Percentiles rank a stretch among this genome's conserved stretches.
Conservation (phyloP, 53 echinoderm and acorn worm species). For the Patiria pectinifera region DNA sequence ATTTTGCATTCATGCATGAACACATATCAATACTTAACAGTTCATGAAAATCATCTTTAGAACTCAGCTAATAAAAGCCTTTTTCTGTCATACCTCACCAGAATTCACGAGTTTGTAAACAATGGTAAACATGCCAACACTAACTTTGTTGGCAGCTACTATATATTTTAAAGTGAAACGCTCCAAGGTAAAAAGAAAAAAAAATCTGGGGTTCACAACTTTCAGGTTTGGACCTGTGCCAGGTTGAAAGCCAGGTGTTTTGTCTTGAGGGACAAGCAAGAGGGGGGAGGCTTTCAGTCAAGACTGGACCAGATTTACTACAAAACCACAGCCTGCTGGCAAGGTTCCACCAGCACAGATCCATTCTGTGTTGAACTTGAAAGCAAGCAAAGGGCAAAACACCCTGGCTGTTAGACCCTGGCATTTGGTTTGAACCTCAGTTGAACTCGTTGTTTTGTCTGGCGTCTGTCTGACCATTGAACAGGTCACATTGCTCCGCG, state of each 20-base stretch:
- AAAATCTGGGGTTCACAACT: not conserved
- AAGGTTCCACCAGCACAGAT: not conserved
- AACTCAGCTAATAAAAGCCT: not conserved
- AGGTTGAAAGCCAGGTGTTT: not conserved
- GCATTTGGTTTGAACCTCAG: slow-evolving; percentile 30
- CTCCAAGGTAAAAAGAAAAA: not conserved
- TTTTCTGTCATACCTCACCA: not conserved
- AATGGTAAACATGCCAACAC: slow-evolving; percentile 26
- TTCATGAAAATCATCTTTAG: not conserved
- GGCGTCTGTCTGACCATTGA: slow-evolving; percentile 38
- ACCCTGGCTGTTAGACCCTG: not conserved
- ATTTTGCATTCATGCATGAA: not conserved
- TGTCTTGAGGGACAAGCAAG: not conserved
- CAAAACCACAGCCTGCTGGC: slow-evolving; percentile 7
- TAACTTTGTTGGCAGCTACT: not conserved
- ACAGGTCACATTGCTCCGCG: not conserved
- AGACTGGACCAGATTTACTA: not conserved
- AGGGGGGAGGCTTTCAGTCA: not conserved
- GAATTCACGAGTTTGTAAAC: slow-evolving; percentile 46
- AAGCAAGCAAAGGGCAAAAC: not conserved
- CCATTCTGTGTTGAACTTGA: not conserved
- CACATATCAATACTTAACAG: not conserved
- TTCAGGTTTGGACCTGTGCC: not conserved
- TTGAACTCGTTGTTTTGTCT: slow-evolving; percentile 57
- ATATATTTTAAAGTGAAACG: not conserved